Evolutionary conservation across 2,797 vertebrate genomes (phyloP).

Genomic region (Chlorospingus flavigularis): DNA sequence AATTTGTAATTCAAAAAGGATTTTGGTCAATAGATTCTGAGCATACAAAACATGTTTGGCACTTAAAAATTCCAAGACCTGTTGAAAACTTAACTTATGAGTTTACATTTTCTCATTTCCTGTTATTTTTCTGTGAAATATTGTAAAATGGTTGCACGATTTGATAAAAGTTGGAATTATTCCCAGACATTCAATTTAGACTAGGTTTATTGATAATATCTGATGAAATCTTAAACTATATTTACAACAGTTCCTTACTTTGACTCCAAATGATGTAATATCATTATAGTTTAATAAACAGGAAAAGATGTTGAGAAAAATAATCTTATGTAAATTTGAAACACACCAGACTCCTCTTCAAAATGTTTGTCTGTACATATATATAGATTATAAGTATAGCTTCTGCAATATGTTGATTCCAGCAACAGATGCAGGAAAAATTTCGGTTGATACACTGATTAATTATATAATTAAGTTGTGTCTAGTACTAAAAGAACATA

Average conservation of each 20-base stretch:
- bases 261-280: not conserved
- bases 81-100: slow-evolving; percentile 45
- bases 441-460: not conserved
- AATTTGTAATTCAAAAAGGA: slow-evolving; percentile 71
- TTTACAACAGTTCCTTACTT: slow-evolving; percentile 6
- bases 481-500: not conserved
- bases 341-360: not conserved
- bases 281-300: not conserved
- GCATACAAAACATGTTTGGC: slow-evolving; percentile 31
- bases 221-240: slow-evolving; percentile 11
- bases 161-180: slow-evolving; percentile 15
- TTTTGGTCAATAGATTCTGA: slow-evolving; percentile 48
- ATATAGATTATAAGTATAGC: not conserved
- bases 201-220: not conserved
- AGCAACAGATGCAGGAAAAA: slow-evolving; percentile 8
- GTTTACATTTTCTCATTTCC: slow-evolving; percentile 38
- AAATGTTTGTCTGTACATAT: not conserved
- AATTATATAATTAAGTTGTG: not conserved
- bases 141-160: not conserved
- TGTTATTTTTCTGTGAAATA: slow-evolving; percentile 25
- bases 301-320: slow-evolving; percentile 19
- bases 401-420: not conserved
- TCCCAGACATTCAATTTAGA: slow-evolving; percentile 27
- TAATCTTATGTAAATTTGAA: not conserved
- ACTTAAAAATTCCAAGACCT: slow-evolving; percentile 43